Percentiles rank a stretch among this genome's conserved stretches.
Evolutionary conservation across 2,797 vertebrate genomes (phyloP).

Genomic region (Distichodus sexfasciatus): DNA sequence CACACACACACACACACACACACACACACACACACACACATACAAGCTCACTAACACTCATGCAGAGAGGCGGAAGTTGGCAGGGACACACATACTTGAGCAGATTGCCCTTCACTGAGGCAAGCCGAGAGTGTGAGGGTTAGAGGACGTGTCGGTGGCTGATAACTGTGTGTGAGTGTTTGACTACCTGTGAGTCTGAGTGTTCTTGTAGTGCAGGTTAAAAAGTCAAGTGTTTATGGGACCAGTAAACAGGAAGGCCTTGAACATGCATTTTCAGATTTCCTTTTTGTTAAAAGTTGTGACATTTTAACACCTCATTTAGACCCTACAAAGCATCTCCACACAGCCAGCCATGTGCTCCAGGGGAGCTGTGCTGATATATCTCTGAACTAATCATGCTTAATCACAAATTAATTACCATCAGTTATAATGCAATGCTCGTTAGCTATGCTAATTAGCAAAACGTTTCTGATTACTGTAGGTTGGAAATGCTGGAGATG

Average conservation of each 20-base stretch:
- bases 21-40: conserved; percentile 25
- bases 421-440: conserved; percentile 77
- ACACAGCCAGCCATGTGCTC: not conserved
- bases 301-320: no score
- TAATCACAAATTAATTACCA: conserved; percentile 82
- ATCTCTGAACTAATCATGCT: conserved; percentile 70
- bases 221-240: not conserved
- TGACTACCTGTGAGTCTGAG: not conserved
- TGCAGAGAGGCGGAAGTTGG: conserved; percentile 71
- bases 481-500: conserved; percentile 59
- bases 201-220: not conserved
- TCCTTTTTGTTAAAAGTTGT: no score
- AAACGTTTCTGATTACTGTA: conserved; percentile 75
- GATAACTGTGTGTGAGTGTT: conserved; percentile 33
- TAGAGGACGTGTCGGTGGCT: conserved; percentile 28
- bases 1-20: conserved; percentile 26
- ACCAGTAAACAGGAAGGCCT: no score
- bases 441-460: conserved; percentile 75
- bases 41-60: conserved; percentile 33
- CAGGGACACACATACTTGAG: conserved; percentile 66
- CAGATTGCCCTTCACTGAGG: conserved; percentile 76
- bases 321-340: not conserved
- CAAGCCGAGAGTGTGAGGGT: conserved; percentile 39
- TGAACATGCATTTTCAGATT: no score
- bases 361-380: conserved; percentile 67